Conservation (phyloP, 2,888 invertebrate species). For the Periphyllus acericola region DNA sequence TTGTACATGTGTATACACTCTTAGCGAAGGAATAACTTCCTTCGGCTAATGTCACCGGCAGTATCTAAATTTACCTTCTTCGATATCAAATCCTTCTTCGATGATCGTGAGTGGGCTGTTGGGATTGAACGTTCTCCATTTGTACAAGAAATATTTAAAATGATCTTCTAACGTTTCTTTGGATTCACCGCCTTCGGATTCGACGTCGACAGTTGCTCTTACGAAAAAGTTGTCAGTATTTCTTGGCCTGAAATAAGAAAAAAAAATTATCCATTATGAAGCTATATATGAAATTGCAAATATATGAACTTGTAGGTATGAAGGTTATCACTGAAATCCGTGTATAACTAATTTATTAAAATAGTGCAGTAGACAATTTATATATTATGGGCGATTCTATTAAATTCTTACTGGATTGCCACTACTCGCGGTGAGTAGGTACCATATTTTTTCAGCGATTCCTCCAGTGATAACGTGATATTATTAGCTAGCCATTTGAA, state of each 20-base stretch:
- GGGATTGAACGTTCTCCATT: constrained; percentile 35
- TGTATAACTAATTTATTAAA: no score
- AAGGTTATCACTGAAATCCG: no score
- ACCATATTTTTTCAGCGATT: constrained; percentile 22
- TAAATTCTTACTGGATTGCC: constrained; percentile 34
- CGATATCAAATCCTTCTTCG: constrained; percentile 34
- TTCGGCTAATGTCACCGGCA: background rate
- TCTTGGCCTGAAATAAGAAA: constrained; percentile 12
- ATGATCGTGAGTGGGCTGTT: constrained; percentile 31
- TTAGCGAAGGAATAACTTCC: background rate
- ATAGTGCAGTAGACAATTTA: background rate
- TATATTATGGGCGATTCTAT: no score
- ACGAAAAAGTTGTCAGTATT: constrained; percentile 40
- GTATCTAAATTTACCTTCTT: constrained; percentile 24
- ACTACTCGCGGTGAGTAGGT: constrained; percentile 40
- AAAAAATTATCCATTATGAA: no score
- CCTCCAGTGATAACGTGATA: constrained; percentile 23
- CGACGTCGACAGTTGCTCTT: constrained; percentile 26
- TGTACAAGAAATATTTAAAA: constrained; percentile 39
- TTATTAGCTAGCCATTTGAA: constrained; percentile 42
- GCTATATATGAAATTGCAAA: no score
- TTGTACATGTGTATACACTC: background rate
- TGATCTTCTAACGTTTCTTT: constrained; percentile 28
- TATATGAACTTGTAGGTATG: no score
- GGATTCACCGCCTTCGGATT: constrained; percentile 19